Percentiles rank a stretch among this genome's conserved stretches.
Evolutionary conservation across 2,888 invertebrate species (phyloP).

Genomic region (Dryadula phaetusa): DNA sequence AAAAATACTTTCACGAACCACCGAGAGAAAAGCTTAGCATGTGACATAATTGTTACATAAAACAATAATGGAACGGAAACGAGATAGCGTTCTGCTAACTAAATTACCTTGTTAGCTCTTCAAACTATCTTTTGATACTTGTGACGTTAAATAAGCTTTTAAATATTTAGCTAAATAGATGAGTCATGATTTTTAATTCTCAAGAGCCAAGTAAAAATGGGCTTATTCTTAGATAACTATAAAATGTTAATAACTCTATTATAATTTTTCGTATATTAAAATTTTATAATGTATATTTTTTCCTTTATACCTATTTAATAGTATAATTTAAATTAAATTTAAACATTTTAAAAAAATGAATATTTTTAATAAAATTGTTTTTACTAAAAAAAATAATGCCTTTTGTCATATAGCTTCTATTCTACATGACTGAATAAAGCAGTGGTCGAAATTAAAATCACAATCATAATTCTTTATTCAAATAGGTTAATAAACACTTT

Average conservation of each 20-base stretch:
- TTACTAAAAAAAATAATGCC: too few relatives aligned
- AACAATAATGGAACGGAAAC: slow-evolving; percentile 19
- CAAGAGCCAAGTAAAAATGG: background rate
- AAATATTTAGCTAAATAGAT: background rate
- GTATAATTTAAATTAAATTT: too few relatives aligned
- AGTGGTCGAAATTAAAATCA: too few relatives aligned
- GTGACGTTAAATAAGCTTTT: background rate
- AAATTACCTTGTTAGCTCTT: slow-evolving; percentile 13
- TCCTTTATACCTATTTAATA: too few relatives aligned
- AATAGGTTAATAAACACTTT: too few relatives aligned
- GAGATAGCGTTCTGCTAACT: background rate
- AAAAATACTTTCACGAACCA: slow-evolving; percentile 4
- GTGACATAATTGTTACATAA: slow-evolving; percentile 19
- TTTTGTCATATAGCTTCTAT: too few relatives aligned
- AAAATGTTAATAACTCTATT: background rate
- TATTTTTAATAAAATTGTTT: too few relatives aligned
- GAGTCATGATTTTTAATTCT: slow-evolving; percentile 7
- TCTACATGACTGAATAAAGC: too few relatives aligned
- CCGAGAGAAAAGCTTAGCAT: slow-evolving; percentile 1
- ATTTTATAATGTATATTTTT: too few relatives aligned
- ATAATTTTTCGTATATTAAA: too few relatives aligned
- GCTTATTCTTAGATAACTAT: slow-evolving; percentile 1
- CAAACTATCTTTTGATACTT: slow-evolving; percentile 12
- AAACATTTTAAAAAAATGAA: too few relatives aligned
- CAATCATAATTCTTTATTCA: too few relatives aligned